Percentiles rank a stretch among this genome's conserved stretches.
phyloP scores from a whole-genome alignment of 2,797 vertebrate genomes.

The Pipistrellus nathusii region DNA sequence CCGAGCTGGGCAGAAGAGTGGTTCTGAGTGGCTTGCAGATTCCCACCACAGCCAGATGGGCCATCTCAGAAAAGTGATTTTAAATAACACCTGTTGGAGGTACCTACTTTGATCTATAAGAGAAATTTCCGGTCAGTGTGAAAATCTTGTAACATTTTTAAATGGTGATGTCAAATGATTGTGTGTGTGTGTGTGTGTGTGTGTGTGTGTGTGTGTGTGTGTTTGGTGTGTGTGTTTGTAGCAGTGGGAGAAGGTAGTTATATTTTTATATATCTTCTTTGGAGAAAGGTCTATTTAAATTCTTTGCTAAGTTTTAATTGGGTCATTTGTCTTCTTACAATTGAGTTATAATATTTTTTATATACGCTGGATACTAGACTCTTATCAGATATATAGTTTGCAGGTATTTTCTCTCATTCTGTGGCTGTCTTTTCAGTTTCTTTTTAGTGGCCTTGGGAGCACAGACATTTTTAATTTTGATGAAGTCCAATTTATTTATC shows the following conservation, averaged over 20 bases:
- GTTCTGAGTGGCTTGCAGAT: background rate
- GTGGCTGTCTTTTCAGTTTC: background rate
- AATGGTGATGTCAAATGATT: background rate
- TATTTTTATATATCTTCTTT: background rate
- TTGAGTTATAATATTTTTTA: background rate
- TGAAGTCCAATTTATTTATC: background rate
- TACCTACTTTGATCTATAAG: background rate
- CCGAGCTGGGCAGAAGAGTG: background rate
- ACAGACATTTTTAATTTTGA: background rate
- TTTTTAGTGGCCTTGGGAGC: background rate
- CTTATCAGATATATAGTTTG: background rate
- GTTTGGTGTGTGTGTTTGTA: background rate
- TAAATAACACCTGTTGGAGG: background rate
- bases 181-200: background rate
- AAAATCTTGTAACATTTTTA: slow-evolving; percentile 15
- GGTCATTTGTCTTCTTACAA: background rate
- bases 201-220: background rate
- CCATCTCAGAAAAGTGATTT: background rate
- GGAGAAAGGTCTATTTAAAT: slow-evolving; percentile 19
- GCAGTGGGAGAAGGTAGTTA: background rate
- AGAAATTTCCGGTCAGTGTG: background rate
- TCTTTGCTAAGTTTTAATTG: background rate
- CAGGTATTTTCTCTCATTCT: background rate
- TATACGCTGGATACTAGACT: background rate
- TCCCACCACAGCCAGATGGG: background rate